Percentiles rank a stretch among this genome's conserved stretches.
phyloP scores from a whole-genome alignment of 2,113 vertebrate genomes.

The Lepus americanus region DNA sequence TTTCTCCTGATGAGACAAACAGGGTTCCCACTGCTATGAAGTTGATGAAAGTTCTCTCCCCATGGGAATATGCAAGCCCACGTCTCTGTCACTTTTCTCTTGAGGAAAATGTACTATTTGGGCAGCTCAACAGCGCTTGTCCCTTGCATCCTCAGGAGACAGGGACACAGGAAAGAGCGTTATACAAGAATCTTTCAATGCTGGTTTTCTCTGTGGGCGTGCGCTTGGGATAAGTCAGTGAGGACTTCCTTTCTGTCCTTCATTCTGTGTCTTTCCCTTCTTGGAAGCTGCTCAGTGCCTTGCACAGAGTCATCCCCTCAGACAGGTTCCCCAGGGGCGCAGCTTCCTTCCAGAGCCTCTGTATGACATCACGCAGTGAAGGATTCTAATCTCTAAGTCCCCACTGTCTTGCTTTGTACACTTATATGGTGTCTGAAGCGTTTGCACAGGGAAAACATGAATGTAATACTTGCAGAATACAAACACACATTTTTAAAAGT shows the following conservation, averaged over 20 bases:
- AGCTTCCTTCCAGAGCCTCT: neutral
- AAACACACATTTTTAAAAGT: slow-evolving; percentile 34
- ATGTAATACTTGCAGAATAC: neutral
- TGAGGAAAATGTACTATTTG: slow-evolving; percentile 64
- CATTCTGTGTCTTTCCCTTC: neutral
- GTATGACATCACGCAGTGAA: neutral
- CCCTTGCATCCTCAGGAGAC: slow-evolving; percentile 57
- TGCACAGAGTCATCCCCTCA: no score
- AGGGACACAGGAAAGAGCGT: neutral
- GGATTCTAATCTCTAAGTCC: no score
- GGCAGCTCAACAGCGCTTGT: slow-evolving; percentile 47
- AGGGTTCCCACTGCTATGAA: slow-evolving; percentile 2
- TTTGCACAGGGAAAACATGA: neutral
- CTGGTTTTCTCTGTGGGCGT: neutral
- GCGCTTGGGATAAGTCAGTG: slow-evolving; percentile 13
- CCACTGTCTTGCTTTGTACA: neutral
- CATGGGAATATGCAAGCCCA: neutral
- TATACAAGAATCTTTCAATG: neutral
- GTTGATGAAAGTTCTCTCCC: slow-evolving; percentile 70
- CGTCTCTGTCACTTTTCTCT: slow-evolving; percentile 54
- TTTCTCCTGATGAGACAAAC: slow-evolving; percentile 44
- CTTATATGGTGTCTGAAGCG: neutral
- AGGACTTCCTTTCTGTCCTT: neutral
- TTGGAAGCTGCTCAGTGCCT: neutral
- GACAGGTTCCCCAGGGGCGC: no score